Conservation (phyloP, 2,888 invertebrate genomes). For the Syrista parreyssii region DNA sequence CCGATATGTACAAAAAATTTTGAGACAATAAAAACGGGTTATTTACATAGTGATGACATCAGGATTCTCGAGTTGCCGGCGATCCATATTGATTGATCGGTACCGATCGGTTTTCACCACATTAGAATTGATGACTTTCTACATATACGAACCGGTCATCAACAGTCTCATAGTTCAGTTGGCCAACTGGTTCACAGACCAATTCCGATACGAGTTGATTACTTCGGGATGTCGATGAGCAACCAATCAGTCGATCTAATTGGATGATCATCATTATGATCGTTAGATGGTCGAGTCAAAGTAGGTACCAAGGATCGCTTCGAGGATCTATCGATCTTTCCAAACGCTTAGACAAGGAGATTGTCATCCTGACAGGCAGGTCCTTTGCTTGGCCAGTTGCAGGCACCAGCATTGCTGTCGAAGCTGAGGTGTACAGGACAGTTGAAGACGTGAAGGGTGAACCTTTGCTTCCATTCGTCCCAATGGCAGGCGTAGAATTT, state of each 20-base stretch:
- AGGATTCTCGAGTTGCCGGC: background rate
- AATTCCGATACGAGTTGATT: background rate
- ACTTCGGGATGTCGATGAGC: background rate
- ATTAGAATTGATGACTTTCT: background rate
- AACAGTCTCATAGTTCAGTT: background rate
- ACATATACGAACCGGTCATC: background rate
- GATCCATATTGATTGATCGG: background rate
- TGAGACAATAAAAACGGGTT: constrained; percentile 1
- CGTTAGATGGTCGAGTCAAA: background rate
- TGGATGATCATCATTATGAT: background rate
- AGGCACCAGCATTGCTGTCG: constrained; percentile 80
- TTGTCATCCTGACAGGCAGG: constrained; percentile 81
- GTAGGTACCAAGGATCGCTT: background rate
- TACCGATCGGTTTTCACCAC: background rate
- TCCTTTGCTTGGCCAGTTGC: constrained; percentile 85
- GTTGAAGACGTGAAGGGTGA: constrained; percentile 80
- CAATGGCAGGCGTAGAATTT: constrained; percentile 86
- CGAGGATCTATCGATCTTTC: background rate
- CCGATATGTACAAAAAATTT: constrained; percentile 1
- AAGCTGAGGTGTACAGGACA: constrained; percentile 84
- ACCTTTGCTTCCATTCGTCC: constrained; percentile 81
- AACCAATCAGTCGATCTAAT: background rate
- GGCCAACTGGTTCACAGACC: background rate
- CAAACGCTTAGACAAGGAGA: constrained; percentile 68
- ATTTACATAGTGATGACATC: constrained; percentile 1